Conservation (phyloP, 2,888 invertebrate species). For the Phengaris arion region DNA sequence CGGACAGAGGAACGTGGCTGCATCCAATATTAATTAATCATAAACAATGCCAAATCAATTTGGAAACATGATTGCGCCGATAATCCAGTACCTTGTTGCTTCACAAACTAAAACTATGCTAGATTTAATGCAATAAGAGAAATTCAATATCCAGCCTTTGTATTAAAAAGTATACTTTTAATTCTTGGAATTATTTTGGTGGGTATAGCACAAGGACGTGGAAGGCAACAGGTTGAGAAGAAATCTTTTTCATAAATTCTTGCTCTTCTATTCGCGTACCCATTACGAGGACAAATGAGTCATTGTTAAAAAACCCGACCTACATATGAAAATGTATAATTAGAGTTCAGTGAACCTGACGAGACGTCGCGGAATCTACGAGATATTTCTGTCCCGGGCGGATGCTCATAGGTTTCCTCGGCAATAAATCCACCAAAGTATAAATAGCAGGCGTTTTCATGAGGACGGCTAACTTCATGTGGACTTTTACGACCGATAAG, state of each 20-base stretch:
- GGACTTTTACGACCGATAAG: slow-evolving; percentile 63
- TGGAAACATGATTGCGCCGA: slow-evolving; percentile 4
- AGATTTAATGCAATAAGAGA: neutral
- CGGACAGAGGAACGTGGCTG: neutral
- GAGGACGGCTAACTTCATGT: slow-evolving; percentile 52
- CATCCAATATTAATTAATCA: slow-evolving; percentile 28
- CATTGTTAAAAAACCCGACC: slow-evolving; percentile 15
- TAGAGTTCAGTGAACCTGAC: slow-evolving; percentile 65
- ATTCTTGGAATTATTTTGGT: neutral
- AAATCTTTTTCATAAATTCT: slow-evolving; percentile 3
- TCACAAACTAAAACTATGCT: neutral
- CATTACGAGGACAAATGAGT: neutral
- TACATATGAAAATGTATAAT: slow-evolving; percentile 28
- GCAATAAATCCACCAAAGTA: slow-evolving; percentile 66
- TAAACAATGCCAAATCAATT: slow-evolving; percentile 27
- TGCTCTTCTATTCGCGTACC: neutral
- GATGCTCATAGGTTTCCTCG: slow-evolving; percentile 68
- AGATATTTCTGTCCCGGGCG: slow-evolving; percentile 69
- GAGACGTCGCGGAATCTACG: slow-evolving; percentile 77
- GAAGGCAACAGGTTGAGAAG: neutral
- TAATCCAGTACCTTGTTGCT: neutral
- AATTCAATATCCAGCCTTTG: too few species aligned
- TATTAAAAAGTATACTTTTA: too few species aligned
- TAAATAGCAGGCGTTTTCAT: slow-evolving; percentile 59
- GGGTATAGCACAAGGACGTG: neutral